Evolutionary conservation across 1,140 invertebrate genomes (phyloP).

Genomic region (Alviniconcha marisindica): DNA sequence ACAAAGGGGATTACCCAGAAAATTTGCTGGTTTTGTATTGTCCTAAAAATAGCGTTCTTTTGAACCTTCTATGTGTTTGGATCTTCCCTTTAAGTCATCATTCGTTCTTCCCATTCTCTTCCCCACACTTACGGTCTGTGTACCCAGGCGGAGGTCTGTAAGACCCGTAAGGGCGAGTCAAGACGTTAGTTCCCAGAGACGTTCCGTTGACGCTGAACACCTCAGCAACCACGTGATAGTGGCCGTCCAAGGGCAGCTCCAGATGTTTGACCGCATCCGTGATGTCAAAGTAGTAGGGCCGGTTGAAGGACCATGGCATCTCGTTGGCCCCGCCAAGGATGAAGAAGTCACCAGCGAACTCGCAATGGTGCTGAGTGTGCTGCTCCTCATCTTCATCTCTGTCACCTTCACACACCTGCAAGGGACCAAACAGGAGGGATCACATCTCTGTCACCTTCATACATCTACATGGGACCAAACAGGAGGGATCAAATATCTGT

Average conservation of each 20-base stretch:
- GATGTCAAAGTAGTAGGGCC: slow-evolving; percentile 37
- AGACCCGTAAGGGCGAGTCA: slow-evolving; percentile 39
- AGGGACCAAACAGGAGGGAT: no score
- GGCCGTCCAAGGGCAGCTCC: neutral
- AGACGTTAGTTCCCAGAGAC: neutral
- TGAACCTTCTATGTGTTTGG: no score
- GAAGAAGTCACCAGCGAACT: slow-evolving; percentile 53
- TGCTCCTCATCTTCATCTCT: neutral
- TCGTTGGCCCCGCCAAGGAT: slow-evolving; percentile 51
- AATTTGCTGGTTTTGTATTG: no score
- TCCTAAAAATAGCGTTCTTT: no score
- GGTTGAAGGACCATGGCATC: slow-evolving; percentile 50
- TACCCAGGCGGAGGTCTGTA: slow-evolving; percentile 36
- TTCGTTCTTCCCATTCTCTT: no score
- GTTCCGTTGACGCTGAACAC: slow-evolving; percentile 50
- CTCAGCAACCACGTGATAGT: slow-evolving; percentile 21
- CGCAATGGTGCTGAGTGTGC: slow-evolving; percentile 35
- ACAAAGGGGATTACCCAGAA: no score
- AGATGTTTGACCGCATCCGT: slow-evolving; percentile 37
- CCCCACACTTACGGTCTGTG: slow-evolving; percentile 48
- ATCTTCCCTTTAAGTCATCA: no score
- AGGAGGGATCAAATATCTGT: no score
- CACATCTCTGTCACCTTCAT: no score
- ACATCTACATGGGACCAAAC: no score
- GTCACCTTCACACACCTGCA: no score